A percentile compares a stretch with the other conserved stretches of the same genome.
These are phyloP conservation scores for Napeogenes sylphis DNA, from an alignment of 2,888 invertebrate species.

Conservation along the genomic window DNA sequence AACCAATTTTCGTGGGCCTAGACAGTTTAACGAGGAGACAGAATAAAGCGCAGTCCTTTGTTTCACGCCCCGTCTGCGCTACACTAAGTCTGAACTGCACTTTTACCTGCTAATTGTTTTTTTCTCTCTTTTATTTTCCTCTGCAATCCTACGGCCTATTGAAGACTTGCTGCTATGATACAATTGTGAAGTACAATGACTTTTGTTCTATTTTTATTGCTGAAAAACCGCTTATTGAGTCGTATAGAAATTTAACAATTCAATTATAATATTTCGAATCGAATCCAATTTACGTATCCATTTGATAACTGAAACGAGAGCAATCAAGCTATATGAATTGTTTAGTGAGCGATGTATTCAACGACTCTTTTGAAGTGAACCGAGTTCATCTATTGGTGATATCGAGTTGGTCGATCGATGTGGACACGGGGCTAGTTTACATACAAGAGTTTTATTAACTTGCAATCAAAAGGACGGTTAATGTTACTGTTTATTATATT, in stretches of 20 bases:
- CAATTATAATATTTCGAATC: not conserved
- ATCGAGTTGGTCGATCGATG: not conserved
- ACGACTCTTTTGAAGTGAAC: not conserved
- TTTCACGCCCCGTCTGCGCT: constrained; percentile 44
- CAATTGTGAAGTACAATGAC: not conserved
- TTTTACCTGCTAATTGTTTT: not conserved
- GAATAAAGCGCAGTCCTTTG: constrained; percentile 35
- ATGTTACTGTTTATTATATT: too few species aligned
- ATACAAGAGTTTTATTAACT: too few species aligned
- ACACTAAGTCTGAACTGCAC: constrained; percentile 7
- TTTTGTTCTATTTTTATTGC: not conserved
- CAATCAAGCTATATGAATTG: not conserved
- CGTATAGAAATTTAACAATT: not conserved
- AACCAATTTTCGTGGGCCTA: not conserved
- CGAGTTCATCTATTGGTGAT: not conserved
- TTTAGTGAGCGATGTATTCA: not conserved
- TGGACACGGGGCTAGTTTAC: too few species aligned
- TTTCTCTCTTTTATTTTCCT: not conserved
- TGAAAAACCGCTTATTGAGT: not conserved
- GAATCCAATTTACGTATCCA: not conserved
- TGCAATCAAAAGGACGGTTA: too few species aligned
- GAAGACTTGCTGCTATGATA: not conserved
- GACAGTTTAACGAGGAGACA: not conserved
- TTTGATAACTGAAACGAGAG: not conserved
- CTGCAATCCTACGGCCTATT: not conserved